Conservation (phyloP, 2,113 vertebrate genomes). For the Centropristis striata region DNA sequence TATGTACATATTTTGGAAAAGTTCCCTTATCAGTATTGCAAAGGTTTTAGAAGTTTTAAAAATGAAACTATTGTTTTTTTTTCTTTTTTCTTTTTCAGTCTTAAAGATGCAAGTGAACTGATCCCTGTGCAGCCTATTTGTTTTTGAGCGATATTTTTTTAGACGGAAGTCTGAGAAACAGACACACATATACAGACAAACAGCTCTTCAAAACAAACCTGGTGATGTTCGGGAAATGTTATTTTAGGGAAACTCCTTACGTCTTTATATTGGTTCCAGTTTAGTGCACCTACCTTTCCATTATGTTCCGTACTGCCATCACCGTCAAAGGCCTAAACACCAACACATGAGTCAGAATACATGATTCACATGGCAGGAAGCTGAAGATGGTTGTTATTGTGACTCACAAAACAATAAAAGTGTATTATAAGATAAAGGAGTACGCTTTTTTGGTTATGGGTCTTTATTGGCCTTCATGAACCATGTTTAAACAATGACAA, state of each 20-base stretch:
- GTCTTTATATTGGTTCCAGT: neutral
- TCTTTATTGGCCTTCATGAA: slow-evolving; percentile 75
- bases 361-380: neutral
- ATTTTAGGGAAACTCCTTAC: neutral
- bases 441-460: slow-evolving; percentile 51
- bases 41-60: neutral
- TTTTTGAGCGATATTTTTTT: neutral
- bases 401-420: neutral
- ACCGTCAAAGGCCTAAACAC: neutral
- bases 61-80: neutral
- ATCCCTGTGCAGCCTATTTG: neutral
- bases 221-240: neutral
- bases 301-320: neutral
- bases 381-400: neutral
- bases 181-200: neutral
- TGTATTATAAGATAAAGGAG: slow-evolving; percentile 29
- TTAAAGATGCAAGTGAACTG: neutral
- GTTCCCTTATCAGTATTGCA: neutral
- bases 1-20: neutral
- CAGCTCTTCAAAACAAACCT: neutral
- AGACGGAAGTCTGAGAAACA: neutral
- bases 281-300: neutral
- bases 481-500: slow-evolving; percentile 74
- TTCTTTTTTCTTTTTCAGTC: neutral
- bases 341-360: neutral